Evolutionary conservation across 2,797 vertebrate species (phyloP).

Genomic region (Chloroceryle inda): DNA sequence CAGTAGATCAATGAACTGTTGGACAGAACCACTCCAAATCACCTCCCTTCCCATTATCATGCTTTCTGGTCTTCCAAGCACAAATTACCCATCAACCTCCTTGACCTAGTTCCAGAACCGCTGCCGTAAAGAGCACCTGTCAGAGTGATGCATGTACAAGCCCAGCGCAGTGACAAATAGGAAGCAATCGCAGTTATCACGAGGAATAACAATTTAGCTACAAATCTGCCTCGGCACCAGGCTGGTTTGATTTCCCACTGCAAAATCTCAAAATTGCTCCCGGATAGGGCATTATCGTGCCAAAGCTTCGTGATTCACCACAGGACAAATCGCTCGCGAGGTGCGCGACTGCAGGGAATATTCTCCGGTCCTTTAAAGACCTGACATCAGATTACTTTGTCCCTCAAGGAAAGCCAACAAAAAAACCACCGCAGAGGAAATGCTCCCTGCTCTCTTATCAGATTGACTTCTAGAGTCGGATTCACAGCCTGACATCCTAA

Average conservation of each 20-base stretch:
- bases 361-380: not conserved
- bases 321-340: not conserved
- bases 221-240: not conserved
- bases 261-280: not conserved
- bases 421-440: not conserved
- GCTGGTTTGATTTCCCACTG: not conserved
- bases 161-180: not conserved
- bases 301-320: not conserved
- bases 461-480: not conserved
- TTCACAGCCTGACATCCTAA: slow-evolving; percentile 1
- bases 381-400: not conserved
- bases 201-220: slow-evolving; percentile 37
- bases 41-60: slow-evolving; percentile 52
- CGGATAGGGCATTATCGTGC: not conserved
- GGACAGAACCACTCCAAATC: slow-evolving; percentile 38
- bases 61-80: slow-evolving; percentile 54
- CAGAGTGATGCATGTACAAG: slow-evolving; percentile 49
- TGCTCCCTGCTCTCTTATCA: not conserved
- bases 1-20: slow-evolving; percentile 45
- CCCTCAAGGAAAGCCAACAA: not conserved
- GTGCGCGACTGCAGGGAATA: not conserved
- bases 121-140: slow-evolving; percentile 29
- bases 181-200: slow-evolving; percentile 35
- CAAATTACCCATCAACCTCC: slow-evolving; percentile 47
- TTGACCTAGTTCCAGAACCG: not conserved